Evolutionary conservation across 53 echinoderm and acorn worm genomes (phyloP), one percentile per base, ranked within the genome.

Genomic region (Holothuria leucospilota): DNA sequence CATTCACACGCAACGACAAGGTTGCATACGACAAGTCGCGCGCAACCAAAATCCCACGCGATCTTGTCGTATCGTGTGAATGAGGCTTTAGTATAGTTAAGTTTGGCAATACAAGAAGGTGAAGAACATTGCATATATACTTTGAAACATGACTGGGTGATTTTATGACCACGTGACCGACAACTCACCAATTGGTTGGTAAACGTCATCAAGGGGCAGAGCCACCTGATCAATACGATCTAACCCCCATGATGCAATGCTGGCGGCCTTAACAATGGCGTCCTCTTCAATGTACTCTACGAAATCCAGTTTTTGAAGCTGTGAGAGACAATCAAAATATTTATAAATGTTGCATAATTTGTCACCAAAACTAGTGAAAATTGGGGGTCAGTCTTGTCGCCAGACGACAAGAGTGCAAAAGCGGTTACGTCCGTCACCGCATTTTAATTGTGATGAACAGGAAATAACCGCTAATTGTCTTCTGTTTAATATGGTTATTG

Each of bases 221-320:
- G 65, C 30, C 60, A 89, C 58, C 78, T 96, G 96, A 81, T 96
- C 94, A 26, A 94, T 87, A 84, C 92, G 92, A 78, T 94, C 94
- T 1, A 96, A 88, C 38, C 94, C 96, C 96, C 96, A 96, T 13
- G 93, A 91, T 29, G 67, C 89, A 15, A 96, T 88, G 24, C 77
- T 38, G 23, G 63, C 77, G 20, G 93, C 88, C 71, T 63, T 85
- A 29, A 84, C 96, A 46, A 94, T 69, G 20, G 87, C 86, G 75
- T 96, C 96, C 64, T 96, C 90, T 51, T 96, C 96, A 40, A 96
- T 68, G 75, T 92, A 92, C 60, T 92, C 91, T 0, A 96, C 86
- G 30, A 80, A 88, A 62, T 84, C 84, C 13, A 89, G 81, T 26
- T 58, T 80, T 81, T 88, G 91, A 25, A 96, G 82, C 92, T 94